Conservation (phyloP, 2,113 vertebrate genomes). For the Gambusia affinis region DNA sequence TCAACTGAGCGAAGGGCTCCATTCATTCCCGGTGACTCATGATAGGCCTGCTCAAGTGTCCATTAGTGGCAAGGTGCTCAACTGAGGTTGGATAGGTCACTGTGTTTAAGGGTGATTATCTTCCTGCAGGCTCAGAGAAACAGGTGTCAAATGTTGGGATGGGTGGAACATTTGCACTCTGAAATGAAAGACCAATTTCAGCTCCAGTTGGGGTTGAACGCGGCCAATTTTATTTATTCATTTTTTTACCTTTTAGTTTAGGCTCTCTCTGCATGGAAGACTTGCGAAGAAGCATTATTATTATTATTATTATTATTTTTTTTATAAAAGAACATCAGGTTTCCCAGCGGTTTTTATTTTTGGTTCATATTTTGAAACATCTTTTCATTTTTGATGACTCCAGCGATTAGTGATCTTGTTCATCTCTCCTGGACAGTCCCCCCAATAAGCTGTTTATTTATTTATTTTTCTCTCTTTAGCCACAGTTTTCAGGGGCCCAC, state of each 20-base stretch:
- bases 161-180: not conserved
- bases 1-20: conserved; percentile 52
- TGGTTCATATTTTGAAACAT: conserved; percentile 25
- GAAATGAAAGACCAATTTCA: not conserved
- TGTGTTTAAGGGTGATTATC: not conserved
- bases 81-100: not conserved
- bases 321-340: not conserved
- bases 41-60: conserved; percentile 28
- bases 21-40: conserved; percentile 41
- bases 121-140: not conserved
- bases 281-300: not conserved
- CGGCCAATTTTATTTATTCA: too few species aligned
- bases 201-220: not conserved
- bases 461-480: conserved; percentile 10
- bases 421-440: conserved; percentile 38
- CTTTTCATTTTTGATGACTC: conserved; percentile 46
- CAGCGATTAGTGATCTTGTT: conserved; percentile 44
- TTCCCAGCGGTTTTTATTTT: not conserved
- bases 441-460: conserved; percentile 53
- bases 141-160: conserved; percentile 1
- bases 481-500: conserved; percentile 41
- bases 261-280: not conserved
- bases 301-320: too few species aligned
- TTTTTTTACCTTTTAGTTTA: not conserved
- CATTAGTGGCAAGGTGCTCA: conserved; percentile 18